Conservation (phyloP, 2,888 invertebrate genomes). For the Drosophila multiciliata region DNA sequence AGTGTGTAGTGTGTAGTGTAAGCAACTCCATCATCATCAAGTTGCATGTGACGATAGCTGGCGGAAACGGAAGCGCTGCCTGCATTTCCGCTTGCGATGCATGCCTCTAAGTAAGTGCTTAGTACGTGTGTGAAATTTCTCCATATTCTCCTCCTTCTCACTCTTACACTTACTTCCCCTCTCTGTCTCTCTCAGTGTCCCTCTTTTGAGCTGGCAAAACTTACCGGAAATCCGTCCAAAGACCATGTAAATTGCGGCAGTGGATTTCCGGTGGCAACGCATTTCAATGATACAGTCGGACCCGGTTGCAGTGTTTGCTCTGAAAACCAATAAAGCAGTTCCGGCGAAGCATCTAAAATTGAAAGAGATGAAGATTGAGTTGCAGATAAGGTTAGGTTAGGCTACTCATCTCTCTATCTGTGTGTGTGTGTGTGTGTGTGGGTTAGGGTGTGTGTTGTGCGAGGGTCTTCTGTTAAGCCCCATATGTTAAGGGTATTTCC, state of each 20-base stretch:
- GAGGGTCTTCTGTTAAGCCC: not conserved
- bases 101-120: slow-evolving; percentile 55
- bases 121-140: slow-evolving; percentile 36
- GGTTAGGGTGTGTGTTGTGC: not conserved
- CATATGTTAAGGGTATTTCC: slow-evolving; percentile 20
- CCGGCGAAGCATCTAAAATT: slow-evolving; percentile 92
- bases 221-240: slow-evolving; percentile 94
- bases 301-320: slow-evolving; percentile 97
- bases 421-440: not conserved
- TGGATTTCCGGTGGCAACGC: slow-evolving; percentile 97
- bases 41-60: slow-evolving; percentile 38
- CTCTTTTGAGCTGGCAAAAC: slow-evolving; percentile 72
- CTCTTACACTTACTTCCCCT: not conserved
- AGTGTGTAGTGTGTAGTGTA: slow-evolving; percentile 9
- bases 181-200: not conserved
- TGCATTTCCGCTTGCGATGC: slow-evolving; percentile 65
- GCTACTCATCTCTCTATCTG: not conserved
- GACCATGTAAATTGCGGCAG: slow-evolving; percentile 97
- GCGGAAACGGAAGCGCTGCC: slow-evolving; percentile 72
- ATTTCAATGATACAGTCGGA: slow-evolving; percentile 95
- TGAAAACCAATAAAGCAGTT: slow-evolving; percentile 95
- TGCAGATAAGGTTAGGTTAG: slow-evolving; percentile 7
- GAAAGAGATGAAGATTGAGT: slow-evolving; percentile 40
- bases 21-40: slow-evolving; percentile 43
- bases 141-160: not conserved